These are phyloP conservation scores for Drosophila nikananu DNA, from an alignment of 1,140 invertebrate genomes.

Conservation along the genomic window DNA sequence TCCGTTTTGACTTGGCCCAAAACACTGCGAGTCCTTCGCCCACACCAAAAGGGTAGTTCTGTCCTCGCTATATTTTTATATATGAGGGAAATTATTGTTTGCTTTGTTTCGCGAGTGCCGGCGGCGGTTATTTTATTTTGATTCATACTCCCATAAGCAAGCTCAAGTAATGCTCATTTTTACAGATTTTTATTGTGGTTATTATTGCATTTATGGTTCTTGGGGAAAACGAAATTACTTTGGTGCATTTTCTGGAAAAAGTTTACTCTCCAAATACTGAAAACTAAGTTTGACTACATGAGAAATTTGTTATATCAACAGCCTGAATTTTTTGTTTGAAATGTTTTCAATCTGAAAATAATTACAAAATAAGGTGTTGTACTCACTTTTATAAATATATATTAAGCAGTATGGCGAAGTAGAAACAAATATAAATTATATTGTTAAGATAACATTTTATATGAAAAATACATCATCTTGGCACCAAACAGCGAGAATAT, in stretches of 20 bases:
- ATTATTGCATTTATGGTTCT: conserved; percentile 68
- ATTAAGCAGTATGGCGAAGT: no score
- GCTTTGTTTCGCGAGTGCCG: conserved; percentile 67
- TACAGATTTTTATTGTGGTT: conserved; percentile 72
- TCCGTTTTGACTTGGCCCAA: conserved; percentile 69
- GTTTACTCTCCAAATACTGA: background rate
- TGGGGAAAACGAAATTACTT: conserved; percentile 11
- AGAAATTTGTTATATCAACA: background rate
- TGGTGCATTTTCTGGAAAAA: background rate
- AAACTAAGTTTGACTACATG: background rate
- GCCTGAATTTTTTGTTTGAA: no score
- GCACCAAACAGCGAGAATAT: no score
- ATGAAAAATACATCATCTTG: no score
- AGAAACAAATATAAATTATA: no score
- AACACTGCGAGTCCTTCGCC: conserved; percentile 17
- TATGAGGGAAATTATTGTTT: conserved; percentile 77
- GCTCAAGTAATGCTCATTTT: conserved; percentile 52
- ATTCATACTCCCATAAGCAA: conserved; percentile 23
- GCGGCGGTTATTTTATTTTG: conserved; percentile 61
- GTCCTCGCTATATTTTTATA: conserved; percentile 41
- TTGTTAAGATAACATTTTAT: no score
- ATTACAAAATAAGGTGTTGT: no score
- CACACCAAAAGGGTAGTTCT: background rate
- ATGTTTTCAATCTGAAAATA: no score
- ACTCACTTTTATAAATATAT: no score